Percentiles rank a stretch among this genome's conserved stretches.
Evolutionary conservation across 2,797 vertebrate species (phyloP).

Genomic region (Pelodytes ibericus): DNA sequence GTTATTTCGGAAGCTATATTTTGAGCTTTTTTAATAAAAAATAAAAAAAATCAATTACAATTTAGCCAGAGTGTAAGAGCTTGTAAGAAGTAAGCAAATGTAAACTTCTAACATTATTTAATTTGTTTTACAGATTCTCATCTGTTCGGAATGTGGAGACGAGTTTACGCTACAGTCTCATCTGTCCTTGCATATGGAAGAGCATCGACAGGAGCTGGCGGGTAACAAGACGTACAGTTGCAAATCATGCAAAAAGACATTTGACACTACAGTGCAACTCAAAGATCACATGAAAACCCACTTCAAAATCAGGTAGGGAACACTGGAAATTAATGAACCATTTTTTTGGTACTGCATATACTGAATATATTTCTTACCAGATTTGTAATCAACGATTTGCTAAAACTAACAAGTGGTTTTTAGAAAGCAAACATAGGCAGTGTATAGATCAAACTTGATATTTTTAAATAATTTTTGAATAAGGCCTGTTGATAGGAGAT

Average conservation of each 20-base stretch:
- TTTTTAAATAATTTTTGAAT: no score
- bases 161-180: conserved; percentile 97
- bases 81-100: no score
- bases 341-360: neutral
- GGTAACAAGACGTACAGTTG: conserved; percentile 83
- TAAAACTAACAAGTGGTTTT: neutral
- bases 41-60: no score
- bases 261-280: conserved; percentile 81
- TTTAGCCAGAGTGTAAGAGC: no score
- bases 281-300: conserved; percentile 94
- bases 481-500: no score
- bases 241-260: conserved; percentile 88
- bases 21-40: no score
- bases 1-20: no score
- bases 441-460: no score
- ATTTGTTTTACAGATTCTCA: conserved; percentile 82
- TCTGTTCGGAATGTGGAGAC: conserved; percentile 95
- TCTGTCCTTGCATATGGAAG: conserved; percentile 89
- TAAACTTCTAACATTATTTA: no score
- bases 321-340: neutral
- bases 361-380: neutral
- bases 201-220: conserved; percentile 90
- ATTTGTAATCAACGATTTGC: neutral
- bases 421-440: no score
- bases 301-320: conserved; percentile 83